Conservation (phyloP, 2,888 invertebrate genomes). For the Ormyrus nitidulus region DNA sequence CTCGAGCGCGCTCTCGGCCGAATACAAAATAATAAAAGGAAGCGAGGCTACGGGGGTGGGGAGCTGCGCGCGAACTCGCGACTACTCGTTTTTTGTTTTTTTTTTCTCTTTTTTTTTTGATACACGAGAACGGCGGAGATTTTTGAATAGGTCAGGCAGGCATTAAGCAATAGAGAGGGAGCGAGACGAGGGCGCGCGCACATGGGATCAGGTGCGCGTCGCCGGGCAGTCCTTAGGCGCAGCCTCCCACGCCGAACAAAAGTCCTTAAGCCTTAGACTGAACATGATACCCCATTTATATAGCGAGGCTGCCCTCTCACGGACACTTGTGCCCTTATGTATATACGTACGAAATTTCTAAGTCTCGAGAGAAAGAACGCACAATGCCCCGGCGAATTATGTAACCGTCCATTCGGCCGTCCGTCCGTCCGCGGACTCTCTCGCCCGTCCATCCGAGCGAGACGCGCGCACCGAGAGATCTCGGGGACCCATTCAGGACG, state of each 20-base stretch:
- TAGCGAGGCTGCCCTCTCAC: constrained; percentile 8
- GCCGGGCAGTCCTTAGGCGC: background rate
- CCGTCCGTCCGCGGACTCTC: constrained; percentile 49
- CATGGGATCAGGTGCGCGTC: no score
- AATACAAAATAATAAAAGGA: background rate
- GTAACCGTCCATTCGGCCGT: constrained; percentile 69
- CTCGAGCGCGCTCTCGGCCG: no score
- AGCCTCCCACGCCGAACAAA: constrained; percentile 76
- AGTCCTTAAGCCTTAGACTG: constrained; percentile 75
- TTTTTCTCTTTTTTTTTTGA: background rate
- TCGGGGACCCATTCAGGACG: no score
- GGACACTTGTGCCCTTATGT: constrained; percentile 60
- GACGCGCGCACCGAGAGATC: no score
- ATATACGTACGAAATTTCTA: constrained; percentile 67
- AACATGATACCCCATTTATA: constrained; percentile 76
- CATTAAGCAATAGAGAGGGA: constrained; percentile 29
- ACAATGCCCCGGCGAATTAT: constrained; percentile 70
- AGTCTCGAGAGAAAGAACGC: constrained; percentile 60
- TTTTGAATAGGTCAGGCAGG: constrained; percentile 31
- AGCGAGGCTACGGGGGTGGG: background rate
- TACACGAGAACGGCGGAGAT: constrained; percentile 8
- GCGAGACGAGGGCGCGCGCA: constrained; percentile 52
- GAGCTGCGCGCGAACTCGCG: background rate
- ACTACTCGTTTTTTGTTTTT: background rate
- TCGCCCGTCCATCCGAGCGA: no score